phyloP scores from a whole-genome alignment of 1,140 invertebrate species.

The Batillaria attramentaria region DNA sequence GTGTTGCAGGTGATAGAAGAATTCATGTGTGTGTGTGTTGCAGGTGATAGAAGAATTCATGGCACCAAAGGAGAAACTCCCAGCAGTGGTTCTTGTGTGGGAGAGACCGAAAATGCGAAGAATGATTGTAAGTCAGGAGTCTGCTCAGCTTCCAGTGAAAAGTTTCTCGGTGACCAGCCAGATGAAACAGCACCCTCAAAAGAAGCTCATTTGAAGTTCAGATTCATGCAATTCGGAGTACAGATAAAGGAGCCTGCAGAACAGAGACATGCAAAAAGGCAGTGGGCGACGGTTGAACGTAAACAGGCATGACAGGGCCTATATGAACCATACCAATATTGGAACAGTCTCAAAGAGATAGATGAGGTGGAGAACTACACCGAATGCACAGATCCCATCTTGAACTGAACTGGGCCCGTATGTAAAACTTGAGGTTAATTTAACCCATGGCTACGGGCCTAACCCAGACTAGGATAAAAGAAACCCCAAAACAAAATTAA shows the following conservation, averaged over 20 bases:
- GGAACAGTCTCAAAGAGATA: background rate
- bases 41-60: conserved; percentile 40
- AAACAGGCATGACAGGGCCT: background rate
- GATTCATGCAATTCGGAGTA: background rate
- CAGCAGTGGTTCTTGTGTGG: conserved; percentile 46
- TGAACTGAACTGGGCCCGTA: no score
- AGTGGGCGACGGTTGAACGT: background rate
- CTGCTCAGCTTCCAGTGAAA: no score
- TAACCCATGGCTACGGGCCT: no score
- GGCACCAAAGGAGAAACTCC: conserved; percentile 20
- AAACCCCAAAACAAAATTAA: no score
- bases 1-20: conserved; percentile 67
- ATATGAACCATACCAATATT: background rate
- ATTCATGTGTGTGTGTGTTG: conserved; percentile 74
- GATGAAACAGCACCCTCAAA: background rate
- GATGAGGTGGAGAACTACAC: no score
- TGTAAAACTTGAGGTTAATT: no score
- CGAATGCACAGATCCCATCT: no score
- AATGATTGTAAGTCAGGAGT: conserved; percentile 51
- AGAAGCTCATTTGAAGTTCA: background rate
- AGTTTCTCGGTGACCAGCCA: conserved; percentile 3
- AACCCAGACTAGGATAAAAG: no score
- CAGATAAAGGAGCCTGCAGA: background rate
- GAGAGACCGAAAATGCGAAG: conserved; percentile 38
- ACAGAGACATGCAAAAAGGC: background rate